A percentile compares a stretch with the other conserved stretches of the same genome.
Evolutionary conservation across 2,797 vertebrate species (phyloP).

Genomic region (Lagorchestes hirsutus): DNA sequence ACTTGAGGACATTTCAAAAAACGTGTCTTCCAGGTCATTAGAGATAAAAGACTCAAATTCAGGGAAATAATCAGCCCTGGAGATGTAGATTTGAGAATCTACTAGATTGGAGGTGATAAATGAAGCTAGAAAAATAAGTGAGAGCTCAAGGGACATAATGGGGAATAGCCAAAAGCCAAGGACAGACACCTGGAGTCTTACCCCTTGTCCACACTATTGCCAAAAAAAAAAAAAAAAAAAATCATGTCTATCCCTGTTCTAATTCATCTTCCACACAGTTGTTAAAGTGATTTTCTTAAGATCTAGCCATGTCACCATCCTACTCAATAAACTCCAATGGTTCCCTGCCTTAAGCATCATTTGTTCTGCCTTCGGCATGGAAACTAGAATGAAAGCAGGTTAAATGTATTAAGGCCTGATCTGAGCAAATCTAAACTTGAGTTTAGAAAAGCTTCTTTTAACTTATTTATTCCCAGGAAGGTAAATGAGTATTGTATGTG

Average conservation of each 20-base stretch:
- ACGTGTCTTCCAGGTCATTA: background rate
- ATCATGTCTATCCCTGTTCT: background rate
- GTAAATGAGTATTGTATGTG: background rate
- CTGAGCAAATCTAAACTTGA: background rate
- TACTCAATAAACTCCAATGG: background rate
- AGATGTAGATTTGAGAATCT: background rate
- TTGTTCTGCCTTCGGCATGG: background rate
- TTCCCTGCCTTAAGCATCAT: background rate
- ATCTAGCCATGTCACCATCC: background rate
- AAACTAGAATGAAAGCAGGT: background rate
- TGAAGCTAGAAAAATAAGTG: background rate
- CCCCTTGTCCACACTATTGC: background rate
- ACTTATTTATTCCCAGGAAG: background rate
- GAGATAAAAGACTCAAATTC: background rate
- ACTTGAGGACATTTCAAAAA: background rate
- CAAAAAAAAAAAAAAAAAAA: background rate
- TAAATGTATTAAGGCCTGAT: background rate
- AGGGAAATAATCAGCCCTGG: background rate
- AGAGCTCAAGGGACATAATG: background rate
- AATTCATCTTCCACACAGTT: background rate
- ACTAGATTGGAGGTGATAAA: background rate
- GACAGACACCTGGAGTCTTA: background rate
- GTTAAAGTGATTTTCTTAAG: background rate
- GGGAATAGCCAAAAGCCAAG: background rate
- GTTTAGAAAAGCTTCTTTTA: background rate